A percentile compares a stretch with the other conserved stretches of the same genome.
Evolutionary conservation across 1,140 invertebrate genomes (phyloP).

Genomic region (Parasteatoda tepidariorum): DNA sequence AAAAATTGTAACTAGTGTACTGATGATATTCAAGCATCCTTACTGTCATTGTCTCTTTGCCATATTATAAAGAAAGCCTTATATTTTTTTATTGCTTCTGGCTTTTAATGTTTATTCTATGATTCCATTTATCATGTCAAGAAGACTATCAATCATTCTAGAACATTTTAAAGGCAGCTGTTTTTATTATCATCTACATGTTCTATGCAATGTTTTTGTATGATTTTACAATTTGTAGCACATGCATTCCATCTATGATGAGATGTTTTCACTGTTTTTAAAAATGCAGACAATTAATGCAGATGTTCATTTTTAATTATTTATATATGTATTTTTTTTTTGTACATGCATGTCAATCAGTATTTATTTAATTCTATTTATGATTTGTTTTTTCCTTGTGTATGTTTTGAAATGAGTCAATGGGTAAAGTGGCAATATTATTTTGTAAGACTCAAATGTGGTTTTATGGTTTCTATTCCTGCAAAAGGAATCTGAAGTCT

Average conservation of each 20-base stretch:
- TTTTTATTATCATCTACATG: conserved; percentile 28
- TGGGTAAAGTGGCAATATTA: conserved; percentile 55
- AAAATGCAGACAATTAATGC: neutral
- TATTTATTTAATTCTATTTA: conserved; percentile 50
- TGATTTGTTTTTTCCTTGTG: neutral
- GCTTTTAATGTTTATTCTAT: conserved; percentile 29
- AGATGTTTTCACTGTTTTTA: conserved; percentile 42
- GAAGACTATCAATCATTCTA: conserved; percentile 56
- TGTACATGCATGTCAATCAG: conserved; percentile 2
- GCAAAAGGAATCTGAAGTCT: neutral
- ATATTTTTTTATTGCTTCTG: conserved; percentile 7
- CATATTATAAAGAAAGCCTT: neutral
- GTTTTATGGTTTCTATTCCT: conserved; percentile 2
- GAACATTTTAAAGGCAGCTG: conserved; percentile 50
- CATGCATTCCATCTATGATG: conserved; percentile 48
- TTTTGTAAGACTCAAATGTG: conserved; percentile 21
- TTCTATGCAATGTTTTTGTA: conserved; percentile 31
- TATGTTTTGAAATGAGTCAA: neutral
- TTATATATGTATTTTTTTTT: neutral
- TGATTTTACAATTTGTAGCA: conserved; percentile 40
- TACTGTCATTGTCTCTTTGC: neutral
- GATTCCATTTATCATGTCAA: conserved; percentile 47
- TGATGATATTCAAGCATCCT: conserved; percentile 13
- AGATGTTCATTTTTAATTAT: conserved; percentile 19
- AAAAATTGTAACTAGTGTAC: no score